Conservation (phyloP, 2,113 vertebrate species). For the Corythaixoides concolor region DNA sequence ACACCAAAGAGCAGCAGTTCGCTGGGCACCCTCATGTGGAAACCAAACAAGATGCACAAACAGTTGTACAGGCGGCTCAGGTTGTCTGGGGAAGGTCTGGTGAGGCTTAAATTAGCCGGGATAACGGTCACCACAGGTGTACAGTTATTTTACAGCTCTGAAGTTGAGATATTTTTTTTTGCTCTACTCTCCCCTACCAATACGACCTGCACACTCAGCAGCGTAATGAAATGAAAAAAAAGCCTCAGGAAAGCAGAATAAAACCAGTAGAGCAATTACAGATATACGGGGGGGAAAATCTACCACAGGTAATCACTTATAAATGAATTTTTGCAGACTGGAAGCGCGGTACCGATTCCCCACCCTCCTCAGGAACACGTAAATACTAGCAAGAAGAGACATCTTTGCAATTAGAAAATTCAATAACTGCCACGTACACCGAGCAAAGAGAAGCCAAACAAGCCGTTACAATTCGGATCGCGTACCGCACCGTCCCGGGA, state of each 20-base stretch:
- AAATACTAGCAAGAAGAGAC: neutral
- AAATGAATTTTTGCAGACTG: neutral
- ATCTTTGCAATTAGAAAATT: neutral
- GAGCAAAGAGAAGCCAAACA: neutral
- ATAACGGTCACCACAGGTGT: neutral
- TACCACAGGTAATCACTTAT: neutral
- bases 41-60: neutral
- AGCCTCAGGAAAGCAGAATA: neutral
- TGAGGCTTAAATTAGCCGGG: neutral
- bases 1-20: neutral
- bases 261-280: neutral
- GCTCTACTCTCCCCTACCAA: too few relatives aligned
- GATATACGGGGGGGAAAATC: neutral
- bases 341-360: rapidly evolving
- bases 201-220: rapidly evolving
- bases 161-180: neutral
- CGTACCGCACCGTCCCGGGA: too few relatives aligned
- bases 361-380: rapidly evolving
- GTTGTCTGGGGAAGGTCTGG: neutral
- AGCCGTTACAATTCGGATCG: rapidly evolving
- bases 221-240: neutral
- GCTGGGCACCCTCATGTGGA: neutral
- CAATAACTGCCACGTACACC: rapidly evolving
- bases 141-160: neutral
- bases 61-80: neutral